Percentiles rank a stretch among this genome's conserved stretches.
Evolutionary conservation across 2,113 vertebrate species (phyloP).

Genomic region (Gopherus flavomarginatus): DNA sequence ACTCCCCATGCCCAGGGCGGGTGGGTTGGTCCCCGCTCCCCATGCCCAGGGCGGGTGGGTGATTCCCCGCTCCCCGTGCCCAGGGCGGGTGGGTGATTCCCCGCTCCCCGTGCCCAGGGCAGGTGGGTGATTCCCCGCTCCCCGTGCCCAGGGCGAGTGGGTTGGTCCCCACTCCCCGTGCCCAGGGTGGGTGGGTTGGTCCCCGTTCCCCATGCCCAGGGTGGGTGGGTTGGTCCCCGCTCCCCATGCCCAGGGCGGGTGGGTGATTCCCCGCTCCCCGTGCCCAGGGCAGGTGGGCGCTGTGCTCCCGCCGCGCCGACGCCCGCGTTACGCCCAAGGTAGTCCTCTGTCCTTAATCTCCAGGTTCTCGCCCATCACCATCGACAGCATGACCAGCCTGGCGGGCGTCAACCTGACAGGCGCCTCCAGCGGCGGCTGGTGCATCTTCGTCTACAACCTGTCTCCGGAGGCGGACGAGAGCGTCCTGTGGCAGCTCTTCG

Average conservation of each 20-base stretch:
- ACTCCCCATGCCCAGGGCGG: not conserved
- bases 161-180: no score
- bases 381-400: constrained; percentile 91
- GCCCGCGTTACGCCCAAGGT: constrained; percentile 89
- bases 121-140: no score
- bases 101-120: no score
- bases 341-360: constrained; percentile 88
- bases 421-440: constrained; percentile 86
- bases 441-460: constrained; percentile 99
- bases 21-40: rapidly evolving
- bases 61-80: not conserved
- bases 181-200: no score
- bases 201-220: no score
- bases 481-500: constrained; percentile 98
- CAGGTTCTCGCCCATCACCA: constrained; percentile 92
- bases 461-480: constrained; percentile 95
- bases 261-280: no score
- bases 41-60: not conserved
- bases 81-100: no score
- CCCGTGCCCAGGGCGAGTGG: no score
- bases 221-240: no score
- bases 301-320: not conserved
- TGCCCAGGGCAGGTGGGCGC: no score
- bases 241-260: no score
- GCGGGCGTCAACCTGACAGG: constrained; percentile 88